These are phyloP conservation scores for Kryphioiulus occultus DNA, from an alignment of 2,888 invertebrate species.

Conservation along the genomic window DNA sequence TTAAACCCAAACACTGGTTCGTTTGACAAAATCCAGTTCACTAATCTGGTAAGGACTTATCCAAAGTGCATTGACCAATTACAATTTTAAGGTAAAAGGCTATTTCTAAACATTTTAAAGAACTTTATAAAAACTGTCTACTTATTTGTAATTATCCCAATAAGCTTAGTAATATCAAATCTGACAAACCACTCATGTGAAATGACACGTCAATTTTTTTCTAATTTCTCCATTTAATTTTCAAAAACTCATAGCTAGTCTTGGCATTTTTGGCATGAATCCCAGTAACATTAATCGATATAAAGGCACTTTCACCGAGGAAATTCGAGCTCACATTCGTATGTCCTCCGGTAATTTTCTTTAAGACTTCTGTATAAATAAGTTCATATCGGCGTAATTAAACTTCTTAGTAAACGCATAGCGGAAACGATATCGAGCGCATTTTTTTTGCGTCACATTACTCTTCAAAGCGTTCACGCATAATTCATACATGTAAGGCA, in stretches of 20 bases:
- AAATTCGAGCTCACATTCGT: not conserved
- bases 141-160: not conserved
- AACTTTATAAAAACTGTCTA: not conserved
- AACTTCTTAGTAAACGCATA: not conserved
- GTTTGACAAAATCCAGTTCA: too few relatives aligned
- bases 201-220: too few relatives aligned
- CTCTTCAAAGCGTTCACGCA: not conserved
- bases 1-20: too few relatives aligned
- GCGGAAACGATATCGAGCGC: conserved; percentile 23
- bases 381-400: conserved; percentile 15
- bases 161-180: not conserved
- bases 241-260: too few relatives aligned
- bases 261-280: not conserved
- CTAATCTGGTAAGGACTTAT: too few relatives aligned
- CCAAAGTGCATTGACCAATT: too few relatives aligned
- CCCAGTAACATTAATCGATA: not conserved
- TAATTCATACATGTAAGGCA: conserved; percentile 11
- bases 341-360: not conserved
- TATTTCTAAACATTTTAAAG: too few relatives aligned
- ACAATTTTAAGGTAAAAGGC: too few relatives aligned
- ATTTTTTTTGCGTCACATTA: not conserved
- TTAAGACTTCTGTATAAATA: not conserved
- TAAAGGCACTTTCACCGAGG: not conserved
- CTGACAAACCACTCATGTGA: not conserved
- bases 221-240: too few relatives aligned